Percentiles rank a stretch among this genome's conserved stretches.
phyloP scores from a whole-genome alignment of 2,888 invertebrate species.

The Julus scanicus region DNA sequence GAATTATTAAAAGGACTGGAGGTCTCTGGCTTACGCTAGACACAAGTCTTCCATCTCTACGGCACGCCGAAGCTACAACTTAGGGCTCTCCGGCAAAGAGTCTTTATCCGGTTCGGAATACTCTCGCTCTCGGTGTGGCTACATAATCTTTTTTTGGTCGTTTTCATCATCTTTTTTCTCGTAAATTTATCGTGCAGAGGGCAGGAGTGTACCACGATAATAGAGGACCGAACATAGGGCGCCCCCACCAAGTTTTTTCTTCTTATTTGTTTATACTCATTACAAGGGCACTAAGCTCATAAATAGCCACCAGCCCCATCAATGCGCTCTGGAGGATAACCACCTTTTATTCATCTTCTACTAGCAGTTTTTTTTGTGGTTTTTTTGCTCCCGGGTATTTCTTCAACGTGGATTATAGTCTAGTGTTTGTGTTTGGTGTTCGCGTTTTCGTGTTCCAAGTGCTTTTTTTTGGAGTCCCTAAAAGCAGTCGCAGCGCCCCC shows the following conservation, averaged over 20 bases:
- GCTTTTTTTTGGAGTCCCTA: not conserved
- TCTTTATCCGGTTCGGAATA: not conserved
- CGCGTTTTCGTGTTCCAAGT: not conserved
- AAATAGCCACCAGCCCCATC: not conserved
- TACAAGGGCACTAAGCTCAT: not conserved
- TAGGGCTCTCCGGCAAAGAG: too few relatives aligned
- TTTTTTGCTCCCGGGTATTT: not conserved
- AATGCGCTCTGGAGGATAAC: not conserved
- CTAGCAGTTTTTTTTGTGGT: not conserved
- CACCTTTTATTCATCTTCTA: not conserved
- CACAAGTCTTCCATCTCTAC: too few relatives aligned
- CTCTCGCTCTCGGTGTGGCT: not conserved
- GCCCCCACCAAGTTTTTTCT: too few relatives aligned
- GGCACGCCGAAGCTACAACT: not conserved
- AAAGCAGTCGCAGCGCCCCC: not conserved
- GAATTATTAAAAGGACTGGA: constrained; percentile 8
- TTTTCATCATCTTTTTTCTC: not conserved
- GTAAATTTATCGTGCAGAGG: too few relatives aligned
- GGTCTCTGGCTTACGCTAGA: not conserved
- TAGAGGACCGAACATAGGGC: too few relatives aligned
- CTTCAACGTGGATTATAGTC: not conserved
- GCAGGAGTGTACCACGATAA: too few relatives aligned
- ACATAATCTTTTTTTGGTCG: not conserved
- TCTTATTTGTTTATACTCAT: too few relatives aligned
- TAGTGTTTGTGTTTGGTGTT: not conserved